Percentiles rank a stretch among this genome's conserved stretches.
phyloP scores from a whole-genome alignment of 2,797 vertebrate species.

The Jordanella pulchra region DNA sequence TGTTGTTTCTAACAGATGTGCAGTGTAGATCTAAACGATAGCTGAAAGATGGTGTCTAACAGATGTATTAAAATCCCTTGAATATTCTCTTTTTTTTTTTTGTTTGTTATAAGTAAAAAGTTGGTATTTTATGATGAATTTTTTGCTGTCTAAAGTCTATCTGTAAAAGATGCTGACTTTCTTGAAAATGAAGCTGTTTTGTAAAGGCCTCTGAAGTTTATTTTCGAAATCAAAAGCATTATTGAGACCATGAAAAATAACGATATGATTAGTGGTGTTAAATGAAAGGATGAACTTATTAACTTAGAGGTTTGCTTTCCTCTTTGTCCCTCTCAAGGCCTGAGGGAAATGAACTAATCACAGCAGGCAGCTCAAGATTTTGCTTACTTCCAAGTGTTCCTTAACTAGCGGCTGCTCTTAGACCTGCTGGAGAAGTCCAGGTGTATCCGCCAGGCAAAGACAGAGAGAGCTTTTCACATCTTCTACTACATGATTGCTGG shows the following conservation, averaged over 20 bases:
- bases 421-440: constrained; percentile 97
- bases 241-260: not conserved
- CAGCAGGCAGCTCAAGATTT: too few relatives aligned
- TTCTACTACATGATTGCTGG: constrained; percentile 97
- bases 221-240: not conserved
- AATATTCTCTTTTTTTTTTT: not conserved
- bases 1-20: not conserved
- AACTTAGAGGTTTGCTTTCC: too few relatives aligned
- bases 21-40: not conserved
- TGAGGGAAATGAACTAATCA: too few relatives aligned
- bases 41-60: not conserved
- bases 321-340: too few relatives aligned
- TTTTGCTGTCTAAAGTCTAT: too few relatives aligned
- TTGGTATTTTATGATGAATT: not conserved
- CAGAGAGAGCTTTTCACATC: constrained; percentile 95
- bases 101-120: not conserved
- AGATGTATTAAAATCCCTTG: not conserved
- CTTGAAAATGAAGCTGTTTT: not conserved
- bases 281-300: too few relatives aligned
- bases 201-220: not conserved
- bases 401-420: constrained; percentile 71
- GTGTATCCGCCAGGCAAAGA: constrained; percentile 92
- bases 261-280: too few relatives aligned
- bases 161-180: too few relatives aligned
- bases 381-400: constrained; percentile 25